These are phyloP conservation scores for Spinibarbus caldwelli DNA, from an alignment of 2,797 vertebrate species.

Conservation along the genomic window DNA sequence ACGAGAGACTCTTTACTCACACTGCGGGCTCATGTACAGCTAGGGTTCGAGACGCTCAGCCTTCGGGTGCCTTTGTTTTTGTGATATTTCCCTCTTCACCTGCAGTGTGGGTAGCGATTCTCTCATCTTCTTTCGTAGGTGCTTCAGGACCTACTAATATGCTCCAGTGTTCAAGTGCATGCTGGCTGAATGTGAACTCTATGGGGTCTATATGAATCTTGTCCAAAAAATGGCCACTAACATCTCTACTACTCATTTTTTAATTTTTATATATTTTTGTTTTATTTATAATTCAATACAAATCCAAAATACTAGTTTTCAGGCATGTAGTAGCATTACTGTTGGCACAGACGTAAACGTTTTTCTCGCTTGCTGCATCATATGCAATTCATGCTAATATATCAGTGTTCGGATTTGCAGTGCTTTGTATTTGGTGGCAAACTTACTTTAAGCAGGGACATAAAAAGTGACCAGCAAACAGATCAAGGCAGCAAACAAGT, in stretches of 20 bases:
- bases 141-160: constrained; percentile 51
- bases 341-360: background rate
- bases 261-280: constrained; percentile 23
- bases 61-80: constrained; percentile 21
- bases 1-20: background rate
- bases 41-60: background rate
- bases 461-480: background rate
- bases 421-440: background rate
- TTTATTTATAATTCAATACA: constrained; percentile 19
- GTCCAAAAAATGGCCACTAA: constrained; percentile 34
- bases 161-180: constrained; percentile 74
- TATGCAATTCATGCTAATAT: constrained; percentile 10
- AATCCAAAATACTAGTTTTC: background rate
- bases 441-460: constrained; percentile 5
- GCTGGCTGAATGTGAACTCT: constrained; percentile 73
- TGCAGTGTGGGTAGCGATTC: constrained; percentile 1
- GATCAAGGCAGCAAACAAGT: background rate
- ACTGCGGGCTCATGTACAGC: background rate
- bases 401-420: constrained; percentile 11
- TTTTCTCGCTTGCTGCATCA: constrained; percentile 23
- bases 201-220: constrained; percentile 68
- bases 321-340: constrained; percentile 42
- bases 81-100: background rate
- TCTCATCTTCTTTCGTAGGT: background rate
- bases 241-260: background rate